Evolutionary conservation across 2,113 vertebrate species (phyloP), one percentile per base, ranked within the genome.

Genomic region (Eulacestoma nigropectus): DNA sequence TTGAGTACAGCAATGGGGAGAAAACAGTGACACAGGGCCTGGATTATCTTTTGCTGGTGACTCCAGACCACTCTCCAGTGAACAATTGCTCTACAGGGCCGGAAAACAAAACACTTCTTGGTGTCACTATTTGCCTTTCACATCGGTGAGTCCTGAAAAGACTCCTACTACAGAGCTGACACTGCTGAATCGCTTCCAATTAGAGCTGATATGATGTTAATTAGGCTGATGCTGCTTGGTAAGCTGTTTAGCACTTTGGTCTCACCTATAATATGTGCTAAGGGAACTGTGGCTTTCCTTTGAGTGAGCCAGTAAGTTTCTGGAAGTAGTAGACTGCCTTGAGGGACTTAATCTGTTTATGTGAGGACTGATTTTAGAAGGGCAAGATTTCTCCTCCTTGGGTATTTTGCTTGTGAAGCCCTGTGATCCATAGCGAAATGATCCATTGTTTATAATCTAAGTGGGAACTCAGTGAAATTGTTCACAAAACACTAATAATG

Each of bases 141-240:
- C 84, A 84, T 84, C 85, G 90, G 42, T 70, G 93, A 91, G 83
- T 91, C 68, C 82, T 89, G 74, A 74, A 85, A 96, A 76, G 84
- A 73, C 59, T 87, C 89, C 64, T 84, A 29, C 86, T 88, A 21
- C 47, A 47, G 81, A 86, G 87, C 82, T 56, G 49, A 84, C 88
- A 47, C 84, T 87, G 82, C 78, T 89, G 95, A 97, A 95, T 95
- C 37, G 7, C 63, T 95, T 95, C 95, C 96, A 95, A 27, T 97
- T 96, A 98, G 64, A 85, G 82, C 93, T 83, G 92, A 76, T 97
- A 81, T 86, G 94, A 97, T 96, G 96, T 87, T 96, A 96, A 97
- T 97, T 97, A 96, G 67, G 81, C 70, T 41, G 65, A 85, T 94
- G 95, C 82, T 97, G 93, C 96, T 95, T 93, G 62, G 81, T 97